Evolutionary conservation across 2,888 invertebrate species (phyloP), one percentile per base, ranked within the genome.

Genomic region (Ectropis crepuscularia): DNA sequence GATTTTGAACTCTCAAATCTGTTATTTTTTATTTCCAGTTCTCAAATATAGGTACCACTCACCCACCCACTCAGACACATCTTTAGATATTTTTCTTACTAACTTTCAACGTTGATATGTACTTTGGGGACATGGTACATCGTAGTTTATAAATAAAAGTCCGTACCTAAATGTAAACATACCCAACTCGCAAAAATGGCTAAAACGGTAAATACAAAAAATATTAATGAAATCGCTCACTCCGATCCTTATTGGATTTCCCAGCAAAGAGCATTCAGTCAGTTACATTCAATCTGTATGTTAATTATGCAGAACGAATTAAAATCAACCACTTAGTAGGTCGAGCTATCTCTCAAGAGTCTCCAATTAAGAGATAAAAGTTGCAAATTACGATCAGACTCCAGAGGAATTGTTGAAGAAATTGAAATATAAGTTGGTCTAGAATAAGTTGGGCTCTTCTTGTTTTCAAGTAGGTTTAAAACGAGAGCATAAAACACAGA

Each of bases 261-360:
- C 47, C 16, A 47, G 47, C 5, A 16, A 46, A 53, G 46, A 46
- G 12, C 38, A 55, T 39, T 47, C 16, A 55, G 55, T 47, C 28
- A 8, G 55, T 47, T 55, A 55, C 38, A 39, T 41, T 47, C 47
- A 55, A 55, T 55, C 55, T 47, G 55, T 47, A 55, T 55, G 11
- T 39, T 28, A 55, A 55, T 55, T 55, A 55, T 55, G 39, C 39
- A 41, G 47, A 47, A 55, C 16, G 55, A 55, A 55, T 55, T 46
- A 55, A 55, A 55, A 47, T 55, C 45, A 39, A 38, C 47, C 41
- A 28, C 47, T 55, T 45, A 12, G 28, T 55, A 43, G 37, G 39
- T 46, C 47, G 28, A 54, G 43, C 37, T 54, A 54, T 43, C 55
- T 39, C 46, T 41, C 46, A 38, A 51, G 50, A n/a, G 36, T 54